Percentiles rank a stretch among this genome's conserved stretches.
These are phyloP conservation scores for Rhodeus uyekii DNA, from an alignment of 2,797 vertebrate genomes.

Conservation along the genomic window DNA sequence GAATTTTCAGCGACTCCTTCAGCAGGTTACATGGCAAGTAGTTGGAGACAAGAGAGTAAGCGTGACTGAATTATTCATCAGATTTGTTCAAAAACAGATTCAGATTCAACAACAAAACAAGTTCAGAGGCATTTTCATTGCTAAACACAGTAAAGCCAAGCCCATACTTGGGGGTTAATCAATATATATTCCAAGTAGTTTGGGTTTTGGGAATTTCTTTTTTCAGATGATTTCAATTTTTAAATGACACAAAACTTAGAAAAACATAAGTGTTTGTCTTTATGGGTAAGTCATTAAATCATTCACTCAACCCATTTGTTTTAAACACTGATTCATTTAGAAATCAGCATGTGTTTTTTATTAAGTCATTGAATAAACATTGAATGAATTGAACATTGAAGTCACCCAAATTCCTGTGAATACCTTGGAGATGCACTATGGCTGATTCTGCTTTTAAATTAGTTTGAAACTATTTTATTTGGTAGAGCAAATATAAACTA, in stretches of 20 bases:
- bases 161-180: no score
- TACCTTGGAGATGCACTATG: not conserved
- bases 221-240: not conserved
- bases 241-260: not conserved
- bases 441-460: not conserved
- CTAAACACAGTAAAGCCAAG: no score
- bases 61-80: not conserved
- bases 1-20: not conserved
- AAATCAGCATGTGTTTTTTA: not conserved
- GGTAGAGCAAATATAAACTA: not conserved
- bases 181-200: no score
- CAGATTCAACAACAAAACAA: not conserved
- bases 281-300: not conserved
- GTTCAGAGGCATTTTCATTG: not conserved
- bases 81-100: not conserved
- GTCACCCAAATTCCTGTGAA: not conserved
- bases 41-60: not conserved
- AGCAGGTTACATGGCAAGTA: not conserved
- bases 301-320: not conserved
- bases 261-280: not conserved
- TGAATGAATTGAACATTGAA: no score
- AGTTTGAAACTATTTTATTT: not conserved
- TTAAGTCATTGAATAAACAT: not conserved
- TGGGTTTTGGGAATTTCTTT: no score
- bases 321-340: not conserved